These are phyloP conservation scores for Glaucopsyche alexis DNA, from an alignment of 2,888 invertebrate species.

Conservation along the genomic window DNA sequence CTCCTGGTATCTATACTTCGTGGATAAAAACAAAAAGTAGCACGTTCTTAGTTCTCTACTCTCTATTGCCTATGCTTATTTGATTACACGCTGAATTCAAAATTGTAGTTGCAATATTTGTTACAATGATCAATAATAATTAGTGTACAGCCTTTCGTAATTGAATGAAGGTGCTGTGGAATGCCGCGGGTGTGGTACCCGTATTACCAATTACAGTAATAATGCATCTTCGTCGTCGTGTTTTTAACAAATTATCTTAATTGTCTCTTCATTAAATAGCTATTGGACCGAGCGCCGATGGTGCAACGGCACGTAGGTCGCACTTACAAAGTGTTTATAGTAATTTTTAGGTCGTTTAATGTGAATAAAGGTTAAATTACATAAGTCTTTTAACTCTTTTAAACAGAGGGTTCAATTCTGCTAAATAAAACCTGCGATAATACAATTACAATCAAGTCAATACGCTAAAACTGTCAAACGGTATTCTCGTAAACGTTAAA, in stretches of 20 bases:
- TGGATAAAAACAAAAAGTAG: too few species aligned
- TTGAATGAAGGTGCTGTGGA: not conserved
- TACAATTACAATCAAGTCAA: too few species aligned
- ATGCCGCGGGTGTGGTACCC: not conserved
- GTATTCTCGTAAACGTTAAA: too few species aligned
- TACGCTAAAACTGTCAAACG: too few species aligned
- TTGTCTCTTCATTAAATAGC: not conserved
- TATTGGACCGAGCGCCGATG: not conserved
- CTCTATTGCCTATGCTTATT: too few species aligned
- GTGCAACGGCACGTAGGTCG: not conserved
- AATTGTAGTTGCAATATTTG: not conserved
- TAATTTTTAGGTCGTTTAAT: not conserved
- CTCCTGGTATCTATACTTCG: too few species aligned
- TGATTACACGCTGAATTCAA: not conserved
- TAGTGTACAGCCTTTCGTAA: too few species aligned
- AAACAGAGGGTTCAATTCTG: not conserved
- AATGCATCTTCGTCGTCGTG: not conserved
- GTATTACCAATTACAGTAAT: not conserved
- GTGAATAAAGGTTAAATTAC: not conserved
- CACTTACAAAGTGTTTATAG: not conserved
- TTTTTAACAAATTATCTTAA: conserved; percentile 11
- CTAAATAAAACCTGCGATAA: too few species aligned
- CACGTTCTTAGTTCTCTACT: too few species aligned
- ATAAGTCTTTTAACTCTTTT: not conserved
- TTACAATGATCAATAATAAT: not conserved